Evolutionary conservation across 1,140 invertebrate species (phyloP).

Genomic region (Brachionus plicatilis): DNA sequence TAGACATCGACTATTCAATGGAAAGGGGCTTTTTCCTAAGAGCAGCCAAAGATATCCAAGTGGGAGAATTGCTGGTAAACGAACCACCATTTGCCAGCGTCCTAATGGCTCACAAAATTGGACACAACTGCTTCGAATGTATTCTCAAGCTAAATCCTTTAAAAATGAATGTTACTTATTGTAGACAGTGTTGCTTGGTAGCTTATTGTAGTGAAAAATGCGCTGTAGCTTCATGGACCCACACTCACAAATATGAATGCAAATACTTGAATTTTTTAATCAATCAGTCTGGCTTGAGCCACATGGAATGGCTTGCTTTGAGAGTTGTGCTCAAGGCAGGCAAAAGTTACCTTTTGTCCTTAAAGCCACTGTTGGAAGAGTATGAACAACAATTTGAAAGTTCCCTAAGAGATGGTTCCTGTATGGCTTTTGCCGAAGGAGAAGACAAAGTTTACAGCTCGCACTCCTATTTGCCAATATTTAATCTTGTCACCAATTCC

Average conservation of each 20-base stretch:
- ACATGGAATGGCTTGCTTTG: slow-evolving; percentile 75
- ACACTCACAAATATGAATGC: slow-evolving; percentile 76
- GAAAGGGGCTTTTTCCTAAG: not conserved
- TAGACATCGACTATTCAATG: not conserved
- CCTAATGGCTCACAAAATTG: slow-evolving; percentile 67
- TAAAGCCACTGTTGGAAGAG: slow-evolving; percentile 59
- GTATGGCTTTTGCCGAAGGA: slow-evolving; percentile 7
- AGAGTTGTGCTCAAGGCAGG: slow-evolving; percentile 70
- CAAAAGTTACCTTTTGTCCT: slow-evolving; percentile 62
- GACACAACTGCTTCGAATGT: slow-evolving; percentile 75
- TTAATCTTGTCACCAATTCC: slow-evolving; percentile 69
- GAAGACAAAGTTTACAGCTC: slow-evolving; percentile 43
- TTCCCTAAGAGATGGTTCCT: not conserved
- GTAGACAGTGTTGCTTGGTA: slow-evolving; percentile 66
- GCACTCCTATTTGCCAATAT: slow-evolving; percentile 63
- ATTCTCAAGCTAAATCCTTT: slow-evolving; percentile 58
- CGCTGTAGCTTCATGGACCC: slow-evolving; percentile 62
- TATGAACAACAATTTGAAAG: slow-evolving; percentile 39
- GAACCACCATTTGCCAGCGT: slow-evolving; percentile 50
- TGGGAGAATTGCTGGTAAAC: slow-evolving; percentile 13
- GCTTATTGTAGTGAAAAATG: slow-evolving; percentile 69
- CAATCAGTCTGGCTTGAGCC: slow-evolving; percentile 55
- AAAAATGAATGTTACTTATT: slow-evolving; percentile 64
- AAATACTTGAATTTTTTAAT: slow-evolving; percentile 64
- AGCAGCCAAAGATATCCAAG: slow-evolving; percentile 22